Percentiles rank a stretch among this genome's conserved stretches.
These are phyloP conservation scores for Lobophora halterata DNA, from an alignment of 2,888 invertebrate species.

Conservation along the genomic window DNA sequence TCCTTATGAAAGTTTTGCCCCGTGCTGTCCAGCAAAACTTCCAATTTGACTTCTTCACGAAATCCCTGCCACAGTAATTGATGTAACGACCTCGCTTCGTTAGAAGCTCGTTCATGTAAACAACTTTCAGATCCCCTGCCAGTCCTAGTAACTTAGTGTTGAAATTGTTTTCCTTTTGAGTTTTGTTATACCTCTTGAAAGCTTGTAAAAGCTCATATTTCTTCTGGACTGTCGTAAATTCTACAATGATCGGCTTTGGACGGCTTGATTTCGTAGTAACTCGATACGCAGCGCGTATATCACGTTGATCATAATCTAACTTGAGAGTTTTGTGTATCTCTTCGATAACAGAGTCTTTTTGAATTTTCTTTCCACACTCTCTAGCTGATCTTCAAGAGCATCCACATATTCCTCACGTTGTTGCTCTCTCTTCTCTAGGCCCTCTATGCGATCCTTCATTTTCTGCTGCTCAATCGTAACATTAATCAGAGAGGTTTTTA, in stretches of 20 bases:
- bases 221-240: not conserved
- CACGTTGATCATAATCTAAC: no score
- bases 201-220: not conserved
- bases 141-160: not conserved
- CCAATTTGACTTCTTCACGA: not conserved
- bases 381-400: no score
- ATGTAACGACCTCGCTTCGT: not conserved
- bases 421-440: no score
- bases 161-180: not conserved
- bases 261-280: no score
- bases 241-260: not conserved
- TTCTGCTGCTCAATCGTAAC: no score
- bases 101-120: constrained; percentile 1
- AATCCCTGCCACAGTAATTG: not conserved
- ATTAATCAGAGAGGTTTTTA: no score
- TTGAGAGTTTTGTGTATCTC: no score
- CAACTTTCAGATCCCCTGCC: not conserved
- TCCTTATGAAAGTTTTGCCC: not conserved
- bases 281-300: no score
- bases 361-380: no score
- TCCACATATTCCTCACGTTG: no score
- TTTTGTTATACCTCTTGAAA: not conserved
- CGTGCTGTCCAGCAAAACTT: not conserved
- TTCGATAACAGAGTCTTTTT: no score
- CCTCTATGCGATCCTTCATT: no score